phyloP scores from a whole-genome alignment of 2,113 vertebrate genomes.

The Leptosomus discolor region DNA sequence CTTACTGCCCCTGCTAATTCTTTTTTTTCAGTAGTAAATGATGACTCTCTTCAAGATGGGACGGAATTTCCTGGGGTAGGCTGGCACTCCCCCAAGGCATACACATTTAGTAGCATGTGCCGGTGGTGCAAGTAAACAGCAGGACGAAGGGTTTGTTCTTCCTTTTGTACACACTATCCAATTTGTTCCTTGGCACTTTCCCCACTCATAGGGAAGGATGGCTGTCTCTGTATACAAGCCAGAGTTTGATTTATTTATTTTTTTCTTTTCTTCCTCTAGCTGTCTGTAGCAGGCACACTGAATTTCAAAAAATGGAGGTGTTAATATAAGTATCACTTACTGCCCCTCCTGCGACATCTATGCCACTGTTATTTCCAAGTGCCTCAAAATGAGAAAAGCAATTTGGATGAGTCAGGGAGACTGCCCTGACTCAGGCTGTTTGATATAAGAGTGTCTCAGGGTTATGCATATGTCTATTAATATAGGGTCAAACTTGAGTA shows the following conservation, averaged over 20 bases:
- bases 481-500: slow-evolving; percentile 1
- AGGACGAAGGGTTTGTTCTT: neutral
- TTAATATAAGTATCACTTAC: neutral
- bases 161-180: neutral
- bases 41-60: neutral
- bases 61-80: neutral
- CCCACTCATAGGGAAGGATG: neutral
- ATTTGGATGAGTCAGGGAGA: slow-evolving; percentile 19
- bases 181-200: slow-evolving; percentile 1
- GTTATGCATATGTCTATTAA: slow-evolving; percentile 6
- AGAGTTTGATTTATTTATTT: neutral
- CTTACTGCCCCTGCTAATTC: neutral
- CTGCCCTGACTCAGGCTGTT: slow-evolving; percentile 1
- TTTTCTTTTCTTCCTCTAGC: neutral
- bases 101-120: neutral
- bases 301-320: slow-evolving; percentile 31
- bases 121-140: neutral
- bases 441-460: neutral
- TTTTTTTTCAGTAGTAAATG: neutral
- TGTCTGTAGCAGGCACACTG: neutral
- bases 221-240: neutral
- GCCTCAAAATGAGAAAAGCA: slow-evolving; percentile 6
- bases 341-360: neutral
- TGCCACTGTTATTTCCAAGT: neutral
- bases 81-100: neutral